phyloP scores from a whole-genome alignment of 1,140 invertebrate genomes.

The Procambarus virginalis region DNA sequence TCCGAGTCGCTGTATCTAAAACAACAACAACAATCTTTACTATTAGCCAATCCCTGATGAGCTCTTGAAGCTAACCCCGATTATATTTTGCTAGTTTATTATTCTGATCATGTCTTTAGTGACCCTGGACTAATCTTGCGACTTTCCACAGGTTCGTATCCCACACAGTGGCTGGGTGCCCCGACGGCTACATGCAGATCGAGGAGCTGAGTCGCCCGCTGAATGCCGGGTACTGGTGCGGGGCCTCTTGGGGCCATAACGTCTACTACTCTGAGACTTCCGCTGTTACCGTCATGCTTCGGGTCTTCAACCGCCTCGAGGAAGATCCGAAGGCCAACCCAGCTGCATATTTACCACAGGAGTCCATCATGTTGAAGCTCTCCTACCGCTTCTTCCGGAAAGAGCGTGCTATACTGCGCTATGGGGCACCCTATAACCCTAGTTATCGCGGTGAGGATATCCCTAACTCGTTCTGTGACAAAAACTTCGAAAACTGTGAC shows the following conservation, averaged over 20 bases:
- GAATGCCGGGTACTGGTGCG: conserved; percentile 87
- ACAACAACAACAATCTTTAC: too few species aligned
- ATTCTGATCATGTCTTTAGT: too few species aligned
- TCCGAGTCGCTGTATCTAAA: too few species aligned
- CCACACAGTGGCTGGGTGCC: conserved; percentile 67
- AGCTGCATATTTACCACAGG: conserved; percentile 49
- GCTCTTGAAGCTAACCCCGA: too few species aligned
- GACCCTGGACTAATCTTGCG: conserved; percentile 68
- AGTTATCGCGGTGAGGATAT: conserved; percentile 87
- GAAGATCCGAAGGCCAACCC: conserved; percentile 71
- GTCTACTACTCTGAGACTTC: conserved; percentile 89
- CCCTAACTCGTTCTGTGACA: conserved; percentile 88
- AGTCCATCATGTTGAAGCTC: conserved; percentile 79
- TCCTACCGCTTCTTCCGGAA: conserved; percentile 86
- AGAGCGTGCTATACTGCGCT: conserved; percentile 83
- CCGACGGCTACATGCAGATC: conserved; percentile 85
- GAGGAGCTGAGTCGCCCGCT: conserved; percentile 82
- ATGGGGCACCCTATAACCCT: conserved; percentile 77
- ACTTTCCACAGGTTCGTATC: conserved; percentile 58
- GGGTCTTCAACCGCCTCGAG: conserved; percentile 81
- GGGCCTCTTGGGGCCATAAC: conserved; percentile 87
- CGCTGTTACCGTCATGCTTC: conserved; percentile 84
- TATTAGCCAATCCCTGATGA: too few species aligned
- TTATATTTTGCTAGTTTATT: too few species aligned
- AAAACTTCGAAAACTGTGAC: conserved; percentile 92